Evolutionary conservation across 2,797 vertebrate genomes (phyloP).

Genomic region (Lacerta viridis): DNA sequence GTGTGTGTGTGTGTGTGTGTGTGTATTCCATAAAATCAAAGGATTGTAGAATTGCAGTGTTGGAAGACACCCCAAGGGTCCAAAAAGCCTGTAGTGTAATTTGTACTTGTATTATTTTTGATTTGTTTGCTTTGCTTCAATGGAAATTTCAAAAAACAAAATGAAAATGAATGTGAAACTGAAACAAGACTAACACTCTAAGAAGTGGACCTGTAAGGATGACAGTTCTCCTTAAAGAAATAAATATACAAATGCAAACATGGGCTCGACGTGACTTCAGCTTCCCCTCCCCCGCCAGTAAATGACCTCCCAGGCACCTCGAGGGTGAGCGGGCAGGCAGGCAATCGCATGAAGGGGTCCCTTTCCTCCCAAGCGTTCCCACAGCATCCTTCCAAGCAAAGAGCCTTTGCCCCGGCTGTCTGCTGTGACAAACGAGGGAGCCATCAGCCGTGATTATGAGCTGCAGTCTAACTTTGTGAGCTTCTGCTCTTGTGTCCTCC

Average conservation of each 20-base stretch:
- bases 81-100: too few relatives aligned
- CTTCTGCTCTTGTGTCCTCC: constrained; percentile 22
- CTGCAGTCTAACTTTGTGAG: constrained; percentile 31
- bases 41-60: too few relatives aligned
- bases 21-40: too few relatives aligned
- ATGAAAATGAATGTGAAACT: too few relatives aligned
- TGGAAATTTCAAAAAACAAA: too few relatives aligned
- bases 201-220: neutral
- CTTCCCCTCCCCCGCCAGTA: neutral
- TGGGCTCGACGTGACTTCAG: neutral
- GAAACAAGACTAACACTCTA: too few relatives aligned
- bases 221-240: neutral
- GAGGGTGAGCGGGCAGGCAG: neutral
- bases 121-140: too few relatives aligned
- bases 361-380: neutral
- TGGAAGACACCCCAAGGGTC: too few relatives aligned
- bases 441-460: constrained; percentile 51
- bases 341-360: neutral
- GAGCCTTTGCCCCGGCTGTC: constrained; percentile 42
- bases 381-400: constrained; percentile 46
- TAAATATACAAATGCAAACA: neutral
- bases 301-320: neutral
- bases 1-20: too few relatives aligned
- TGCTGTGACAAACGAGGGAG: constrained; percentile 50
- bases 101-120: too few relatives aligned